Conservation (phyloP, 2,113 vertebrate genomes). For the Genyomyrus donnyi region DNA sequence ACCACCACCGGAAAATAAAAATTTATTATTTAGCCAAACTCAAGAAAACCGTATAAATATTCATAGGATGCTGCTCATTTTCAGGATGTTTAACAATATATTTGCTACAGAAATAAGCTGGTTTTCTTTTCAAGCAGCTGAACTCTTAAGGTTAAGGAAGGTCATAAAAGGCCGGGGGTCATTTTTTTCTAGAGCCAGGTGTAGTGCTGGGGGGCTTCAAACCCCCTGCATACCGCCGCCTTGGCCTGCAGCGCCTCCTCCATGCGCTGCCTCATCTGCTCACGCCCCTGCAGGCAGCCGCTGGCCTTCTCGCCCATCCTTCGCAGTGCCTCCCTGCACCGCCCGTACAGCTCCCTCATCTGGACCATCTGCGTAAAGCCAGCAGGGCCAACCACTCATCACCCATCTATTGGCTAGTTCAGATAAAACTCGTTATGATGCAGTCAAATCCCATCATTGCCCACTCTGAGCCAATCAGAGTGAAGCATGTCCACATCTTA, state of each 20-base stretch:
- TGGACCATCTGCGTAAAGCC: constrained; percentile 31
- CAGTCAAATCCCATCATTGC: not conserved
- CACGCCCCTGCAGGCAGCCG: constrained; percentile 54
- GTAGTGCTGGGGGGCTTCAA: not conserved
- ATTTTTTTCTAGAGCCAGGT: not conserved
- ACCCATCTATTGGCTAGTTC: not conserved
- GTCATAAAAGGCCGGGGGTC: not conserved
- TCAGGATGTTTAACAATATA: not conserved
- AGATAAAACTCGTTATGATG: not conserved
- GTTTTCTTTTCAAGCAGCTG: not conserved
- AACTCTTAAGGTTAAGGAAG: not conserved
- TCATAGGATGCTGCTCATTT: not conserved
- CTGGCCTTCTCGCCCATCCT: constrained; percentile 55
- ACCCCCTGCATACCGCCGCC: constrained; percentile 56
- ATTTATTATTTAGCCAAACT: not conserved
- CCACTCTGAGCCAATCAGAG: not conserved
- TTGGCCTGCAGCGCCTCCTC: constrained; percentile 60
- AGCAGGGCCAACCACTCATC: not conserved
- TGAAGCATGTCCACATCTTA: not conserved
- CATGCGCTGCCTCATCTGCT: constrained; percentile 54
- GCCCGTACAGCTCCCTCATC: constrained; percentile 47
- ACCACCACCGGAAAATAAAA: not conserved
- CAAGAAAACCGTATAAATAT: not conserved
- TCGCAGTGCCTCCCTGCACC: constrained; percentile 44
- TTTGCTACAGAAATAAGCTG: not conserved